These are phyloP conservation scores for Stenoptilia bipunctidactyla DNA, from an alignment of 2,888 invertebrate genomes.

Conservation along the genomic window DNA sequence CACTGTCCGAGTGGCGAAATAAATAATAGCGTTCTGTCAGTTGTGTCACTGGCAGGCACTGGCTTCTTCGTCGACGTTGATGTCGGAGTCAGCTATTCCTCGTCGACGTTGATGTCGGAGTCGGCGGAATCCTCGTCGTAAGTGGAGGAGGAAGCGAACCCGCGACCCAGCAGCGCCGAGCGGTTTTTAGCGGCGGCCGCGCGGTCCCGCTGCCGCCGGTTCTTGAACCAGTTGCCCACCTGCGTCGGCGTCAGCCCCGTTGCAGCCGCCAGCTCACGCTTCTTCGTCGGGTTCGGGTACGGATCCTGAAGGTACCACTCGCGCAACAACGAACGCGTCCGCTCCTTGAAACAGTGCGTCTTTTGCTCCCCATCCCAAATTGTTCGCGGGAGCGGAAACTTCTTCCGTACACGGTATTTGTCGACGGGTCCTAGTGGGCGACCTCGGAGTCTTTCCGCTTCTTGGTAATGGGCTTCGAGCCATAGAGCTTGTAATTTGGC, in stretches of 20 bases:
- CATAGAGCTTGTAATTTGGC: constrained; percentile 94
- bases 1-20: constrained; percentile 33
- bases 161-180: constrained; percentile 74
- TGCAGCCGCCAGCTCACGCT: constrained; percentile 93
- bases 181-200: constrained; percentile 98
- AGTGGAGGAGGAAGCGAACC: constrained; percentile 63
- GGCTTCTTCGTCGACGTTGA: not conserved
- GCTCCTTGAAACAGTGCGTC: constrained; percentile 98
- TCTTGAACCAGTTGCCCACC: constrained; percentile 98
- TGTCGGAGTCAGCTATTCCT: constrained; percentile 42
- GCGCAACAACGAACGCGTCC: constrained; percentile 92
- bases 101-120: constrained; percentile 67
- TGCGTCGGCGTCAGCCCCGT: constrained; percentile 97
- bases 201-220: constrained; percentile 95
- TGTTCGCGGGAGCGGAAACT: constrained; percentile 97
- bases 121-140: constrained; percentile 66
- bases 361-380: constrained; percentile 99
- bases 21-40: not conserved
- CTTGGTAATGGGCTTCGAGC: constrained; percentile 99
- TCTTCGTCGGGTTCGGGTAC: constrained; percentile 97
- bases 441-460: constrained; percentile 95
- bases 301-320: constrained; percentile 99
- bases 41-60: not conserved
- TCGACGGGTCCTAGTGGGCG: constrained; percentile 88
- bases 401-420: constrained; percentile 90